Evolutionary conservation across 2,888 invertebrate genomes (phyloP).

Genomic region (Eupeodes luniger): DNA sequence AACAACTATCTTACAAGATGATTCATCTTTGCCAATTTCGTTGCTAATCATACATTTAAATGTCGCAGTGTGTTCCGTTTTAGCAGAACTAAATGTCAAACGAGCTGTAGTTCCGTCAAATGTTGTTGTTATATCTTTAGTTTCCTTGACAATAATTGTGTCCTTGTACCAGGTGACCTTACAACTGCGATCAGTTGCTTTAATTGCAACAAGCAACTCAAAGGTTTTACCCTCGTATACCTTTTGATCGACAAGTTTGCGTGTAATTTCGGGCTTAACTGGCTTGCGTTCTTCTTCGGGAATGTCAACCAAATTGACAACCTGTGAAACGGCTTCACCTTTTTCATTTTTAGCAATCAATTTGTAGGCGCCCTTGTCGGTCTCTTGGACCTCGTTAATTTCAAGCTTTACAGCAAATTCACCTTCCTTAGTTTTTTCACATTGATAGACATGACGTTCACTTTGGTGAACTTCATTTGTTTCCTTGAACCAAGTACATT

Average conservation of each 20-base stretch:
- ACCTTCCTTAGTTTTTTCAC: conserved; percentile 86
- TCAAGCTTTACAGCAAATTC: conserved; percentile 96
- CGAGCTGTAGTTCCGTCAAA: conserved; percentile 94
- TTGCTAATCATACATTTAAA: conserved; percentile 95
- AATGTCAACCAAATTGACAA: conserved; percentile 93
- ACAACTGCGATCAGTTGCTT: conserved; percentile 91
- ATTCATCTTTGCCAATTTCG: conserved; percentile 95
- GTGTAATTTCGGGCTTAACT: conserved; percentile 91
- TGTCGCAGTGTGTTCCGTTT: conserved; percentile 91
- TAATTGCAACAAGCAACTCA: conserved; percentile 91
- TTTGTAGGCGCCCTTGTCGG: conserved; percentile 95
- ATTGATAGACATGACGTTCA: conserved; percentile 81
- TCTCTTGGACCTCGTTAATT: conserved; percentile 91
- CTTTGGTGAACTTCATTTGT: conserved; percentile 90
- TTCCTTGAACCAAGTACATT: conserved; percentile 97
- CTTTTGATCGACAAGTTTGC: conserved; percentile 90
- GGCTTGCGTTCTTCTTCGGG: conserved; percentile 91
- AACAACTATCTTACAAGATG: conserved; percentile 93
- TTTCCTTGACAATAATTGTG: conserved; percentile 90
- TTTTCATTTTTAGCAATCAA: conserved; percentile 96
- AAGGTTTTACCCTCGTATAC: conserved; percentile 90
- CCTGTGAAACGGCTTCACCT: conserved; percentile 95
- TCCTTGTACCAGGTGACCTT: conserved; percentile 95
- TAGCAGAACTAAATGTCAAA: conserved; percentile 90
- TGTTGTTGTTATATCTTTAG: conserved; percentile 90